Evolutionary conservation across 2,113 vertebrate genomes (phyloP).

Genomic region (Takifugu bimaculatus): DNA sequence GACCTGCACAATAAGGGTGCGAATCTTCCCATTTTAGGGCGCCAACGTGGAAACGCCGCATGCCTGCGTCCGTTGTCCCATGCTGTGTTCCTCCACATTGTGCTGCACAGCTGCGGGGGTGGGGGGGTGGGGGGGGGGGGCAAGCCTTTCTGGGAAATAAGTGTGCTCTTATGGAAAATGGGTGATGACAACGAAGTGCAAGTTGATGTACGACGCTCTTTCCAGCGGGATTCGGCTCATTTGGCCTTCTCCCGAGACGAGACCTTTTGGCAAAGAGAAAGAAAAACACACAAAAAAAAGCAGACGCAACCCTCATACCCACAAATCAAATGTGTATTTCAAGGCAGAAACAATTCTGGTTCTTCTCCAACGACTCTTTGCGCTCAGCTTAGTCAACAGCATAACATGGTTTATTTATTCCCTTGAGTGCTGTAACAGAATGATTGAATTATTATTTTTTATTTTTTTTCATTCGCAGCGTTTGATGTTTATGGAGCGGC

Average conservation of each 20-base stretch:
- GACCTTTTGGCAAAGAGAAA: constrained; percentile 10
- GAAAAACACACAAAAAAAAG: neutral
- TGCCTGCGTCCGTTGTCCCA: too few species aligned
- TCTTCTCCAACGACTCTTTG: constrained; percentile 17
- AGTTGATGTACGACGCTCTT: constrained; percentile 23
- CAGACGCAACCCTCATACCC: neutral
- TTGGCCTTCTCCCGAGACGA: constrained; percentile 24
- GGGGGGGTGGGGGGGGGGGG: neutral
- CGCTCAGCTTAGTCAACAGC: constrained; percentile 18
- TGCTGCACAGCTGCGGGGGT: neutral
- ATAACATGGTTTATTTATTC: constrained; percentile 28
- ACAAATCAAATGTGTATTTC: constrained; percentile 47
- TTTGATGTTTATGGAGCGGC: constrained; percentile 11
- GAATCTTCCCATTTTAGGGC: too few species aligned
- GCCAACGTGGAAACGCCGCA: too few species aligned
- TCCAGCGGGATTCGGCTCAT: constrained; percentile 20
- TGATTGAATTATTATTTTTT: constrained; percentile 23
- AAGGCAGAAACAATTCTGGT: constrained; percentile 18
- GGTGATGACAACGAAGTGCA: too few species aligned
- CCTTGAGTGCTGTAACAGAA: constrained; percentile 27
- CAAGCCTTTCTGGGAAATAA: constrained; percentile 6
- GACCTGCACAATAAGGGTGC: too few species aligned
- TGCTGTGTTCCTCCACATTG: neutral
- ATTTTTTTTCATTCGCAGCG: constrained; percentile 15
- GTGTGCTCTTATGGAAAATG: constrained; percentile 4